Evolutionary conservation across 2,888 invertebrate species (phyloP).

Genomic region (Magallana nippona): DNA sequence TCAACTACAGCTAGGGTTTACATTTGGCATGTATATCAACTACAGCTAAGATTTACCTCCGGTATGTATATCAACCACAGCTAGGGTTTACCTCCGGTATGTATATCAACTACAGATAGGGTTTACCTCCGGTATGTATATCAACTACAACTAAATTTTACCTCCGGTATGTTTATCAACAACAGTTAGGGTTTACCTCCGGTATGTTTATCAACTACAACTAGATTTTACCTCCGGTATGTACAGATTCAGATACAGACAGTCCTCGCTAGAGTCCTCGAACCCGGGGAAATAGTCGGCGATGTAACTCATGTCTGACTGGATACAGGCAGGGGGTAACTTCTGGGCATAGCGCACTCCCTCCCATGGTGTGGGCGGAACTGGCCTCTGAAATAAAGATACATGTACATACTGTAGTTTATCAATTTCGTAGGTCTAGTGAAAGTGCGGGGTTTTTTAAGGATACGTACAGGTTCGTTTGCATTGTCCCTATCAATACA

Average conservation of each 20-base stretch:
- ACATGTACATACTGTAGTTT: neutral
- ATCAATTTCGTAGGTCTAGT: no score
- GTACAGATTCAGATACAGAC: slow-evolving; percentile 53
- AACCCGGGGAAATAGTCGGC: slow-evolving; percentile 34
- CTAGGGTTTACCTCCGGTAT: no score
- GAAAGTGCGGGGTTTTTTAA: no score
- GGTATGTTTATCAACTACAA: no score
- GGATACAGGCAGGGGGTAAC: slow-evolving; percentile 45
- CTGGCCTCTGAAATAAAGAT: slow-evolving; percentile 21
- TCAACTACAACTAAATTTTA: no score
- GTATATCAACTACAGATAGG: no score
- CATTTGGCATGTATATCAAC: slow-evolving; percentile 50
- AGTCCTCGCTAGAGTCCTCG: slow-evolving; percentile 46
- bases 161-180: no score
- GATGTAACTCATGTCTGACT: slow-evolving; percentile 38
- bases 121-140: no score
- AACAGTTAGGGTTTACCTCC: no score
- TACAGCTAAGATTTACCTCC: slow-evolving; percentile 37
- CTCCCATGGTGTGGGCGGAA: slow-evolving; percentile 34
- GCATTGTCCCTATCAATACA: no score
- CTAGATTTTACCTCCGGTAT: slow-evolving; percentile 43
- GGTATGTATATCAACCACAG: no score
- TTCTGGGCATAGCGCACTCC: neutral
- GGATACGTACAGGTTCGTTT: no score
- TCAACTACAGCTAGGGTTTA: neutral